Base-by-base conservation (phyloP, 2,113 vertebrate species). In the Tursiops truncatus region DNA sequence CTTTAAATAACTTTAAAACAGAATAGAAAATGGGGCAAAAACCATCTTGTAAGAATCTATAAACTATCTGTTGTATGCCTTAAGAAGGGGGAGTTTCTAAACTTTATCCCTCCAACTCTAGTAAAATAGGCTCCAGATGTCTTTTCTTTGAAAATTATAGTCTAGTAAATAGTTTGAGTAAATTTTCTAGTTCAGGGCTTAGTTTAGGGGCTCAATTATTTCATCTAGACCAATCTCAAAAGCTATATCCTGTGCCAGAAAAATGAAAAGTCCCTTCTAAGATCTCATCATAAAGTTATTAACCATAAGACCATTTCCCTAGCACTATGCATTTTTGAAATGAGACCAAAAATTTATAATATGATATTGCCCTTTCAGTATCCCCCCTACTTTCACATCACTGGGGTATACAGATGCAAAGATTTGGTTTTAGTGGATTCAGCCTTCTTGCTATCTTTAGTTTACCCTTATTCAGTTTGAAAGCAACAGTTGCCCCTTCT, bases 131-230 rank as follows among this genome's bases (percentile, higher is more conserved):
- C 3, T 18, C 77, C 50, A 89, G 60, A 95, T 87, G 18, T 93
- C n/a, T 96, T 91, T 92, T 94, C 47, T 96, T 94, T 94, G 73
- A 81, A 97, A 96, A 93, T 85, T 67, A 53, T 80, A 56, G 38
- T 63, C 94, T 92, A 3, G 73, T 97, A 89, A 97, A 83, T 5
- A 65, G 18, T 95, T 97, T 83, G 25, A 90, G 44, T 80, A 68
- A 87, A 83, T 94, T 97, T 89, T 98, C 96, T 98, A 91, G 41
- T 91, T 73, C 93, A 97, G 28, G 41, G 28, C 89, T 98, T 47
- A 94, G 0, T 97, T 98, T 97, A 9, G 44, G 53, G 18, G 11
- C 58, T 68, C 36, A 92, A 25, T 89, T 65, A 65, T 83, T 94
- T 94, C 28, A 87, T 76, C 67, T 87, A 71, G 33, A 58, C n/a